Percentiles rank a stretch among this genome's conserved stretches.
phyloP scores from a whole-genome alignment of 2,888 invertebrate genomes.

The Acholoe squamosa region DNA sequence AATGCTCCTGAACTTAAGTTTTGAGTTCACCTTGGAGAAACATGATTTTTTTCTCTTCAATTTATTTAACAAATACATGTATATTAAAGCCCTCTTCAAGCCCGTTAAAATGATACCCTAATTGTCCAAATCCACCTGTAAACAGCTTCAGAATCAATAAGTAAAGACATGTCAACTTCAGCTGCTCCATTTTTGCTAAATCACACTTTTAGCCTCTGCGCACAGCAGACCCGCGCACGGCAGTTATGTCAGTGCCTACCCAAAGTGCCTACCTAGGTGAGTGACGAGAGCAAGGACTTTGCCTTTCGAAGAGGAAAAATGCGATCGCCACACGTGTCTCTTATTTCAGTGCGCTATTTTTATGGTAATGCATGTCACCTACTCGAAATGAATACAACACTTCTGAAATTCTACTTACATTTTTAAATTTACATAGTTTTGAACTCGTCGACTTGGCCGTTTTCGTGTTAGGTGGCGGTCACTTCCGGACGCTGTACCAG shows the following conservation, averaged over 20 bases:
- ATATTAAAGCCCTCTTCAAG: too few species aligned
- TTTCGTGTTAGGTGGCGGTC: not conserved
- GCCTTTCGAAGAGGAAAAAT: not conserved
- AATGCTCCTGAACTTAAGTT: too few species aligned
- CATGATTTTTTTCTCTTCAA: too few species aligned
- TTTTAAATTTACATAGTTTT: not conserved
- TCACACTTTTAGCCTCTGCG: too few species aligned
- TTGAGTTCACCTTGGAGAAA: too few species aligned
- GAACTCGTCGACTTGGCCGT: not conserved
- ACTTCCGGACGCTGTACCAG: not conserved
- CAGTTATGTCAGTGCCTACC: too few species aligned
- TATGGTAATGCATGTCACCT: not conserved
- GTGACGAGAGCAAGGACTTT: not conserved
- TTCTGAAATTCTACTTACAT: not conserved
- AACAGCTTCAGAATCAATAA: too few species aligned
- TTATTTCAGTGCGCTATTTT: not conserved
- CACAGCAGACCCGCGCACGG: too few species aligned
- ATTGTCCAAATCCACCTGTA: too few species aligned
- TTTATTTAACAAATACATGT: not conserved
- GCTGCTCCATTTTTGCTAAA: too few species aligned
- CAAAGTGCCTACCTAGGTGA: not conserved
- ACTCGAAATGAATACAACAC: not conserved
- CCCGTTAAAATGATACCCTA: too few species aligned
- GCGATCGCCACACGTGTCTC: not conserved
- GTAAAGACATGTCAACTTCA: too few species aligned